A percentile compares a stretch with the other conserved stretches of the same genome.
Conservation (phyloP, 2,113 vertebrate genomes). For the Spheniscus mendiculus region DNA sequence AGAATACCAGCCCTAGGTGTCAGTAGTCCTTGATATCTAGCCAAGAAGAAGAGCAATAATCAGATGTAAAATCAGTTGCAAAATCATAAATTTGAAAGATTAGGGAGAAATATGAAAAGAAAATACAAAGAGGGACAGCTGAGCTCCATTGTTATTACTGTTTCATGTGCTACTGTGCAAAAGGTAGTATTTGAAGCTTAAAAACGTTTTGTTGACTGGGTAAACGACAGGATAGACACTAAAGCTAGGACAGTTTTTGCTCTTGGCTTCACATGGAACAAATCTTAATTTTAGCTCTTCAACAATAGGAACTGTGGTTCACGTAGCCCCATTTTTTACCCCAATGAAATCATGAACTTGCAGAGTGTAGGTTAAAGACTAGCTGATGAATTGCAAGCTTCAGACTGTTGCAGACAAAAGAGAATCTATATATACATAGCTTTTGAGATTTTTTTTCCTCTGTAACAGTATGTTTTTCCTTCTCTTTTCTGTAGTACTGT, state of each 20-base stretch:
- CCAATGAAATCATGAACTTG: neutral
- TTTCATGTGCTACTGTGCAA: neutral
- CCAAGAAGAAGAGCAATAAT: conserved; percentile 4
- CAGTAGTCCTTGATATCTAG: neutral
- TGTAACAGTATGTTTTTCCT: neutral
- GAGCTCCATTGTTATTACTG: neutral
- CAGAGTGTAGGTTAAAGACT: neutral
- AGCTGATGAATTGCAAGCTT: neutral
- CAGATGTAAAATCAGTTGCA: conserved; percentile 2
- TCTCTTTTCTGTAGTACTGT: neutral
- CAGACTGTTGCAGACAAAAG: neutral
- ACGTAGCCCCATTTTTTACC: neutral
- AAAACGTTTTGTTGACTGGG: neutral
- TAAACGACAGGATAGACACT: neutral
- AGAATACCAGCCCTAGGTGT: conserved; percentile 11
- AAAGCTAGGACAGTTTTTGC: neutral
- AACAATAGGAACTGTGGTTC: neutral
- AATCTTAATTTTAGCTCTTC: neutral
- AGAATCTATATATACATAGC: neutral
- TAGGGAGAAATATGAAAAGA: neutral
- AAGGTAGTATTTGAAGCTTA: neutral
- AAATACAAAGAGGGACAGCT: neutral
- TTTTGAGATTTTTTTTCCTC: neutral
- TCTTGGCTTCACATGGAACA: neutral
- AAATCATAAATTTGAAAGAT: neutral